A percentile compares a stretch with the other conserved stretches of the same genome.
These are phyloP conservation scores for Eupristina koningsbergeri DNA, from an alignment of 1,140 invertebrate species.

Conservation along the genomic window DNA sequence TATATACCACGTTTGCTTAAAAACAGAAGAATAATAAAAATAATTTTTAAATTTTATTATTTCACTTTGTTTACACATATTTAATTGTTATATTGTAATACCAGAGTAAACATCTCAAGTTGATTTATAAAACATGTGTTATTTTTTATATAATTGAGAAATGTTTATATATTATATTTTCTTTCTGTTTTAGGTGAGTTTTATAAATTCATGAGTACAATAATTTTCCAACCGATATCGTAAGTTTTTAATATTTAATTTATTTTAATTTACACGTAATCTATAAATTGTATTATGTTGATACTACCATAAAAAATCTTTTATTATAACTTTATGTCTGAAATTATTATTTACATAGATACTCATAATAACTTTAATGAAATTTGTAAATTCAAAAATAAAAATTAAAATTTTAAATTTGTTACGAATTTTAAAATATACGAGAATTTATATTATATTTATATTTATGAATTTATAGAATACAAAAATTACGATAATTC, in stretches of 20 bases:
- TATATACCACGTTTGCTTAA: too few species aligned
- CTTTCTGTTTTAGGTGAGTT: conserved; percentile 42
- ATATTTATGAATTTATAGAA: too few species aligned
- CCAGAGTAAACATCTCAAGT: too few species aligned
- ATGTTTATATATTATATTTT: not conserved
- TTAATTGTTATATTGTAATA: too few species aligned
- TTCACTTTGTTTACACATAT: too few species aligned
- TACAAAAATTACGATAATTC: too few species aligned
- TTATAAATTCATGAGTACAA: not conserved
- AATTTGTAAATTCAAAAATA: not conserved
- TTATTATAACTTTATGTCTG: not conserved
- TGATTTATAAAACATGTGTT: not conserved
- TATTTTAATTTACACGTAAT: too few species aligned
- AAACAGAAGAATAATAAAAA: too few species aligned
- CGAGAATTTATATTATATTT: too few species aligned
- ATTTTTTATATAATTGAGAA: not conserved
- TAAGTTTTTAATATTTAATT: conserved; percentile 1
- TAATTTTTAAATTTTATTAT: too few species aligned
- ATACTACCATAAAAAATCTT: too few species aligned
- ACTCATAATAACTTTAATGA: not conserved
- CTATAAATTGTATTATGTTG: not conserved
- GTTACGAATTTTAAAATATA: too few species aligned
- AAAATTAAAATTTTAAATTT: not conserved
- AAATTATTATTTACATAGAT: not conserved
- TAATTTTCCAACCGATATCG: conserved; percentile 2